A percentile compares a stretch with the other conserved stretches of the same genome.
Evolutionary conservation across 2,113 vertebrate genomes (phyloP).

Genomic region (Lagopus leucura): DNA sequence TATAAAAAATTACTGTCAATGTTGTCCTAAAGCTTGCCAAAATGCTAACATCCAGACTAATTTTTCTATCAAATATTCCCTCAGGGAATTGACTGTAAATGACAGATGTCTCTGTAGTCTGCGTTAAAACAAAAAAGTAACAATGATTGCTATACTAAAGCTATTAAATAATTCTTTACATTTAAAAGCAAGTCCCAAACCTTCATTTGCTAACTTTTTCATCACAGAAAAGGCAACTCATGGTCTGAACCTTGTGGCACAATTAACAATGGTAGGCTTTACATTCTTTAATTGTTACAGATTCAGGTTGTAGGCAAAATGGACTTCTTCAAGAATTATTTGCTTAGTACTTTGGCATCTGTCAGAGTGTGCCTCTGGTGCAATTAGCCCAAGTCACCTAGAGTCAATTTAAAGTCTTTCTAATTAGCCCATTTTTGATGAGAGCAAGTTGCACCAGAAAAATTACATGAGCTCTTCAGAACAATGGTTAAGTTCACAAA

Average conservation of each 20-base stretch:
- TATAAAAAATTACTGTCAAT: constrained; percentile 18
- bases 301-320: constrained; percentile 9
- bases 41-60: constrained; percentile 42
- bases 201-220: neutral
- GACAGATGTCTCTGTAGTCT: neutral
- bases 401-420: neutral
- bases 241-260: neutral
- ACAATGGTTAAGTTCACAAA: neutral
- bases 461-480: neutral
- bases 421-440: constrained; percentile 11
- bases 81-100: constrained; percentile 29
- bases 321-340: constrained; percentile 21
- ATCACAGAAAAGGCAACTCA: neutral
- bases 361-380: neutral
- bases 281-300: neutral
- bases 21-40: constrained; percentile 37
- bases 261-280: constrained; percentile 12
- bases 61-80: constrained; percentile 45
- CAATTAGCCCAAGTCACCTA: constrained; percentile 17
- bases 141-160: neutral
- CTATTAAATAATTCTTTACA: neutral
- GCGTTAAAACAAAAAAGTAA: constrained; percentile 25
- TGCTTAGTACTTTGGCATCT: neutral
- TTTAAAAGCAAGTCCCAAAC: constrained; percentile 23
- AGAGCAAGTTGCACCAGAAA: neutral